A percentile compares a stretch with the other conserved stretches of the same genome.
These are phyloP conservation scores for Clostera curtula DNA, from an alignment of 2,888 invertebrate species.

Conservation along the genomic window DNA sequence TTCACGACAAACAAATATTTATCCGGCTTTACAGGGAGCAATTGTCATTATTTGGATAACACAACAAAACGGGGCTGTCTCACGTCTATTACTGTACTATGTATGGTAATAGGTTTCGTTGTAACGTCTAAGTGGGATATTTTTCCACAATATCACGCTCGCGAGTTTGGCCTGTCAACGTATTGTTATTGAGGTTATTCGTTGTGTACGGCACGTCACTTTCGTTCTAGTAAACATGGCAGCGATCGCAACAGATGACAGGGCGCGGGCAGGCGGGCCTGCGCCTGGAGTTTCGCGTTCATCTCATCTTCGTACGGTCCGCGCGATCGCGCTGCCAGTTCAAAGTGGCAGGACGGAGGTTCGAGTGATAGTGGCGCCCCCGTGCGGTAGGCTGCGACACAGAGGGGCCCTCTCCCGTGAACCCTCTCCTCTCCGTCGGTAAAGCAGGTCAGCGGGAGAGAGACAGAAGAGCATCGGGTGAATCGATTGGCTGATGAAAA, in stretches of 20 bases:
- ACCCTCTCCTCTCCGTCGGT: slow-evolving; percentile 48
- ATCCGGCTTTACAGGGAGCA: slow-evolving; percentile 10
- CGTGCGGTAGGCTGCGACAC: slow-evolving; percentile 31
- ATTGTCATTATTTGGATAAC: slow-evolving; percentile 13
- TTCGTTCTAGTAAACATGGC: slow-evolving; percentile 70
- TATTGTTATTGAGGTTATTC: slow-evolving; percentile 64
- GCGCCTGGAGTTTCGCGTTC: slow-evolving; percentile 55
- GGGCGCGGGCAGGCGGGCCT: slow-evolving; percentile 65
- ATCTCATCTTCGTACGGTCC: slow-evolving; percentile 54
- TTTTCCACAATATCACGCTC: slow-evolving; percentile 27
- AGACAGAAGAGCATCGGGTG: slow-evolving; percentile 43
- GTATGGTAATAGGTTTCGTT: slow-evolving; percentile 45
- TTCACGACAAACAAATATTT: slow-evolving; percentile 19
- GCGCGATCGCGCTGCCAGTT: slow-evolving; percentile 42
- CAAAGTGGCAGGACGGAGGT: slow-evolving; percentile 35
- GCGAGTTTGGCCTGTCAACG: slow-evolving; percentile 38
- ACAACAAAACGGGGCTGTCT: slow-evolving; percentile 16
- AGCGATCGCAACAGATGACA: slow-evolving; percentile 69
- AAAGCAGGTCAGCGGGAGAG: slow-evolving; percentile 52
- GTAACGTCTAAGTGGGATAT: slow-evolving; percentile 37
- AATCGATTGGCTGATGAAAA: slow-evolving; percentile 66
- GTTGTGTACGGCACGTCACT: slow-evolving; percentile 68
- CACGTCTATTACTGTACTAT: slow-evolving; percentile 17
- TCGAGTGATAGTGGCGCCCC: slow-evolving; percentile 48
- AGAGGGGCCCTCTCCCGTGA: slow-evolving; percentile 31